Conservation (phyloP, 2,888 invertebrate genomes). For the Invenusta paracnida region DNA sequence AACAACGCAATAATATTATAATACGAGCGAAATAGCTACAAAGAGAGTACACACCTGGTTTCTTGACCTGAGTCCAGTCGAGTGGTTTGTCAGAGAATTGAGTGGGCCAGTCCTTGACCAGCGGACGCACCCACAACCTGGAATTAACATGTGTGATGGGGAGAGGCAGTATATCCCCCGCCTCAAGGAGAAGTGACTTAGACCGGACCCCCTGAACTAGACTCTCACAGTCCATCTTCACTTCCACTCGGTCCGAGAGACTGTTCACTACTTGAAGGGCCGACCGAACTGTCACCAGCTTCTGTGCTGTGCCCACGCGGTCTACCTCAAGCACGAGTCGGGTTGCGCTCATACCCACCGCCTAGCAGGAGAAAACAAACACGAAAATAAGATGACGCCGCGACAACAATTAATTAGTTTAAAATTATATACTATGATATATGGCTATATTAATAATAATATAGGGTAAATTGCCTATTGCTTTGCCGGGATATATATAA, state of each 20-base stretch:
- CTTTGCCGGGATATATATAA: too few species aligned
- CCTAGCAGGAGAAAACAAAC: too few species aligned
- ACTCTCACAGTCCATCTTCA: conserved; percentile 66
- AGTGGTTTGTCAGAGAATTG: neutral
- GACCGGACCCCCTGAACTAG: conserved; percentile 28
- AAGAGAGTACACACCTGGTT: neutral
- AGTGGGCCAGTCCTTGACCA: conserved; percentile 51
- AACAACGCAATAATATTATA: too few species aligned
- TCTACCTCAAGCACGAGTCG: conserved; percentile 84
- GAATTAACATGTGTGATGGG: conserved; percentile 74
- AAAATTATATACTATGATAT: too few species aligned
- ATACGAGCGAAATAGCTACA: neutral
- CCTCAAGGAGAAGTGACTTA: conserved; percentile 44
- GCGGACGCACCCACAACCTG: conserved; percentile 72
- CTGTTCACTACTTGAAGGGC: conserved; percentile 75
- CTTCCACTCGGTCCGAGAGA: conserved; percentile 61
- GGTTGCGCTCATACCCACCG: conserved; percentile 16
- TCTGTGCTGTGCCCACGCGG: conserved; percentile 85
- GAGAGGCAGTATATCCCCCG: conserved; percentile 65
- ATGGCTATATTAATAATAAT: too few species aligned
- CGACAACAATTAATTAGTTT: too few species aligned
- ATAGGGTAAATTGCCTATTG: too few species aligned
- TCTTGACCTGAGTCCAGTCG: neutral
- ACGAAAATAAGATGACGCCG: too few species aligned
- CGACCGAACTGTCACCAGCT: conserved; percentile 84